A percentile compares a stretch with the other conserved stretches of the same genome.
phyloP scores from a whole-genome alignment of 2,113 vertebrate genomes.

The Bombycilla garrulus region DNA sequence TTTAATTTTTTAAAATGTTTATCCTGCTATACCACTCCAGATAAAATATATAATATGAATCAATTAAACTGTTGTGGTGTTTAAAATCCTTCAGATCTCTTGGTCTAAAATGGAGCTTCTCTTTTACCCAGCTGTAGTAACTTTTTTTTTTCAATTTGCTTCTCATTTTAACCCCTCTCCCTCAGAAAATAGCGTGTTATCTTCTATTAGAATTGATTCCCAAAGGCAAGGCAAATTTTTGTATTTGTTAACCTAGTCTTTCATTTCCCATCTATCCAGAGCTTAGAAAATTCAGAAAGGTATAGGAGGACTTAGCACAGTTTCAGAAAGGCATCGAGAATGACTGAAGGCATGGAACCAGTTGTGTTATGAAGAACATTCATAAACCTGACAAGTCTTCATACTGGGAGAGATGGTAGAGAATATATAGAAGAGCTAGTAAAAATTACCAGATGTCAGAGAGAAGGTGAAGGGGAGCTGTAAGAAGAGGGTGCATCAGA shows the following conservation, averaged over 20 bases:
- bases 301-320: neutral
- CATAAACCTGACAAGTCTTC: neutral
- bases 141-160: neutral
- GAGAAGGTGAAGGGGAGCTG: neutral
- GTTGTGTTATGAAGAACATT: neutral
- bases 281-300: neutral
- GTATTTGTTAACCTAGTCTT: neutral
- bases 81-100: neutral
- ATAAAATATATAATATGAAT: neutral
- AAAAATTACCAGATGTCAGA: neutral
- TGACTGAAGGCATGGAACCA: neutral
- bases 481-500: neutral
- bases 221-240: neutral
- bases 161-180: neutral
- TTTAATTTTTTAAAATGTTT: neutral
- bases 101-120: neutral
- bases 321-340: neutral
- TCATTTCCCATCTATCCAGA: neutral
- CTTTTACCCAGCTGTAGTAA: neutral
- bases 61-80: neutral
- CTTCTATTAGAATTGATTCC: neutral
- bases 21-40: neutral
- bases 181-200: neutral
- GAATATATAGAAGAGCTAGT: neutral
- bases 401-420: neutral